Percentiles rank a stretch among this genome's conserved stretches.
phyloP scores from a whole-genome alignment of 2,888 invertebrate genomes.

The Crossocerus cetratus region DNA sequence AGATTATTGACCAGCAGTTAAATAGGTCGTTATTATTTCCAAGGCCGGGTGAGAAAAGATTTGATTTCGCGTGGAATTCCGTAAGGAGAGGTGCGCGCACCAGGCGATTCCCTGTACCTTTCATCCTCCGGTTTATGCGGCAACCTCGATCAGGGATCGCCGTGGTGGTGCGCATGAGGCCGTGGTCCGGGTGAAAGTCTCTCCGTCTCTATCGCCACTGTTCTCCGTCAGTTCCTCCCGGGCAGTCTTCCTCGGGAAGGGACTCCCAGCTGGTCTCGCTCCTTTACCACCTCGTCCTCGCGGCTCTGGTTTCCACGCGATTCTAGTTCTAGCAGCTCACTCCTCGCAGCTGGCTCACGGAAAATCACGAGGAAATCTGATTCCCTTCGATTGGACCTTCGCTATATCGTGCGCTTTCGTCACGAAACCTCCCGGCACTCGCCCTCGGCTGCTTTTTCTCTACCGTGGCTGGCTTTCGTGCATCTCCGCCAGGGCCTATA shows the following conservation, averaged over 20 bases:
- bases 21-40: no score
- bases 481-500: no score
- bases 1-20: no score
- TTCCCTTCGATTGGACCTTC: conserved; percentile 13
- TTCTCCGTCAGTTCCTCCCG: background rate
- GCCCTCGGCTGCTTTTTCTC: no score
- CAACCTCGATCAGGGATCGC: conserved; percentile 53
- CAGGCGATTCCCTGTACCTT: conserved; percentile 31
- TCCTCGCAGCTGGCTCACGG: conserved; percentile 23
- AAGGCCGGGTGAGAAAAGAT: conserved; percentile 50
- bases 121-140: conserved; percentile 46
- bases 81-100: conserved; percentile 45
- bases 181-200: conserved; percentile 54
- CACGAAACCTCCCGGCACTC: no score
- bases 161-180: conserved; percentile 44
- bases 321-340: no score
- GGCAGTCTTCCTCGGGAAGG: no score
- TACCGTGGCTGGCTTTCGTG: no score
- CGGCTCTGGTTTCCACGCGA: no score
- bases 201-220: conserved; percentile 25
- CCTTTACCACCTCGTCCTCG: no score
- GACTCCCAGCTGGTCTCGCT: no score
- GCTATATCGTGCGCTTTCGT: no score
- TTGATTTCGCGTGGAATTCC: conserved; percentile 62
- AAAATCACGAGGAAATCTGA: conserved; percentile 46